Evolutionary conservation across 92 coral and sea anemone species (phyloP), one percentile per base, ranked within the genome.

Genomic region (Paramuricea clavata): DNA sequence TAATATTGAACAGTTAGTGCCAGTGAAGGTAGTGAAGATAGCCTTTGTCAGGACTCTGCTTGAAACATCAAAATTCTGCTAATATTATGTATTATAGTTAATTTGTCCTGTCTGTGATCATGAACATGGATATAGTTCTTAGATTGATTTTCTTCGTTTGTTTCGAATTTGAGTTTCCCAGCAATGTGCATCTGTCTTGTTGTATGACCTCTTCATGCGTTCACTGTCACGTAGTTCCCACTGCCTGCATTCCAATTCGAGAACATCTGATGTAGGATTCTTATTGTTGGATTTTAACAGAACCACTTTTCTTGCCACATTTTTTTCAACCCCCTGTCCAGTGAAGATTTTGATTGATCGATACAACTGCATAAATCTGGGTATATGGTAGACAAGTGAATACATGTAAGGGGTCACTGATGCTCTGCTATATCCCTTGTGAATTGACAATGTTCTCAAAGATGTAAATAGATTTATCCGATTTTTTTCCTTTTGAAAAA

Each of bases 301-400:
- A 76, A 90, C 89, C 12, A 72, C 41, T 41, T 22, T 83, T 34
- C 86, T 72, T n/a, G 91, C 88, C 47, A 82, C 83, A 57, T 91
- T 85, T 76, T 90, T 91, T 49, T 88, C 90, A n/a, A 88, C 90
- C 56, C 92, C 94, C 69, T 91, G 92, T 39, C 88, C 92, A 17
- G 92, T 83, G 64, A 88, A 88, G 28, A 88, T 26, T 85, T 91
- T 85, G 25, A 89, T 62, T 1, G 90, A 32, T 23, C 82, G 80
- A 28, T 42, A 80, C 73, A 42, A 88, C 21, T 81, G 32, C 67
- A 88, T 34, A 41, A 89, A 85, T 12, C 36, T 69, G 6, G 92
- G 92, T 21, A 89, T 82, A 59, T 92, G 88, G 60, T 81, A 81
- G 1, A 88, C 90, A 68, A 92, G 33, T 9, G 86, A 65, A 67